These are phyloP conservation scores for Bambusicola thoracicus DNA, from an alignment of 2,113 vertebrate species.

Conservation along the genomic window DNA sequence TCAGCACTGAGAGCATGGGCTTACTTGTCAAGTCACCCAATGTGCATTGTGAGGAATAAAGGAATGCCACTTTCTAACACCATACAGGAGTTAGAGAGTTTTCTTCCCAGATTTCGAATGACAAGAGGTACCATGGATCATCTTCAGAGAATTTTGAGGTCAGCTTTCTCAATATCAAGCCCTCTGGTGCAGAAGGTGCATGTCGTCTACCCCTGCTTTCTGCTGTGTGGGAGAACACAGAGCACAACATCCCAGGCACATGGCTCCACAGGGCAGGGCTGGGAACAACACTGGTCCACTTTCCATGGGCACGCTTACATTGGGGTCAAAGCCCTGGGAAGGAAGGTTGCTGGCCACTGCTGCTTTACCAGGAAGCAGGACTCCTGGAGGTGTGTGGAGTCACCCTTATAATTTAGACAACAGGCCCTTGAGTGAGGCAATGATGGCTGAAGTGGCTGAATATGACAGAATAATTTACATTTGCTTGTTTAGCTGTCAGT, in stretches of 20 bases:
- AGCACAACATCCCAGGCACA: rapidly evolving
- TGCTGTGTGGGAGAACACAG: background rate
- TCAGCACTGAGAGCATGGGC: no score
- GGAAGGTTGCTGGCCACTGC: background rate
- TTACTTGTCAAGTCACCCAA: no score
- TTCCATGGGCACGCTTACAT: background rate
- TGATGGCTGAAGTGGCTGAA: background rate
- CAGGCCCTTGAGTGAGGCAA: background rate
- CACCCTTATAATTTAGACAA: background rate
- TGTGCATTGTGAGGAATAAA: no score
- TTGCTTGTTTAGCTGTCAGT: background rate
- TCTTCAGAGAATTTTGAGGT: background rate
- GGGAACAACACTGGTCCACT: background rate
- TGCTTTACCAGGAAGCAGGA: background rate
- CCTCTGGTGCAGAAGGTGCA: background rate
- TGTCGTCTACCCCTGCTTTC: background rate
- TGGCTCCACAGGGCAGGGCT: background rate
- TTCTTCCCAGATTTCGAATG: no score
- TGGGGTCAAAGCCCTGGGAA: background rate
- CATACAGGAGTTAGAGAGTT: no score
- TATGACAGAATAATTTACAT: background rate
- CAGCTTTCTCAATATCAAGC: background rate
- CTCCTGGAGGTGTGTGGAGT: background rate
- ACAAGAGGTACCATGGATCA: background rate
- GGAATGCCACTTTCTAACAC: no score